Conservation (phyloP, 2,888 invertebrate genomes). For the Mantis religiosa region DNA sequence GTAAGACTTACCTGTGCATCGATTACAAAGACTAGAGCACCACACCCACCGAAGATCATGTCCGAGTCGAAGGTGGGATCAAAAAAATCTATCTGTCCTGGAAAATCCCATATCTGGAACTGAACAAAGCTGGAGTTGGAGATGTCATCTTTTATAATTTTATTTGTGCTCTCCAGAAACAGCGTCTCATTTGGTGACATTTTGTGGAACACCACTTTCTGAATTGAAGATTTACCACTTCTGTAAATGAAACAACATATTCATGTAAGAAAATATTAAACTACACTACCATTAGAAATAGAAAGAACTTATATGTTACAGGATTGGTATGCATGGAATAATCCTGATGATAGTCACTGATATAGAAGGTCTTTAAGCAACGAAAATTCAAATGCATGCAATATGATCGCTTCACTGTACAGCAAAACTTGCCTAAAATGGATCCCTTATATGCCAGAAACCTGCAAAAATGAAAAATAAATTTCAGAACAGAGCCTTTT, state of each 20-base stretch:
- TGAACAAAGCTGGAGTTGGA: constrained; percentile 97
- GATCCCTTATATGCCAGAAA: no score
- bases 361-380: no score
- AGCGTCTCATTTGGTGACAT: constrained; percentile 99
- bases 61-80: constrained; percentile 94
- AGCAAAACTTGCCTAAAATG: no score
- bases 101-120: constrained; percentile 99
- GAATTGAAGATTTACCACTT: constrained; percentile 98
- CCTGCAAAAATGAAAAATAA: no score
- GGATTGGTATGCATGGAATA: no score
- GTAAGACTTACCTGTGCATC: constrained; percentile 75
- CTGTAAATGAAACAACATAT: constrained; percentile 52
- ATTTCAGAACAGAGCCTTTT: no score
- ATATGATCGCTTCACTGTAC: no score
- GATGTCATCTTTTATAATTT: constrained; percentile 97
- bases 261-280: no score
- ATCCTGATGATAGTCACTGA: no score
- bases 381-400: no score
- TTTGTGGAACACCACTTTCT: constrained; percentile 99
- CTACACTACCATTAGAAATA: no score
- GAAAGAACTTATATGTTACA: no score
- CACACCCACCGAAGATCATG: constrained; percentile 94
- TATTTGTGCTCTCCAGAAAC: constrained; percentile 96
- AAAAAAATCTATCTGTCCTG: constrained; percentile 97
- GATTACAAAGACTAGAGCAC: constrained; percentile 97